Evolutionary conservation across 1,140 invertebrate species (phyloP).

Genomic region (Alviniconcha marisindica): DNA sequence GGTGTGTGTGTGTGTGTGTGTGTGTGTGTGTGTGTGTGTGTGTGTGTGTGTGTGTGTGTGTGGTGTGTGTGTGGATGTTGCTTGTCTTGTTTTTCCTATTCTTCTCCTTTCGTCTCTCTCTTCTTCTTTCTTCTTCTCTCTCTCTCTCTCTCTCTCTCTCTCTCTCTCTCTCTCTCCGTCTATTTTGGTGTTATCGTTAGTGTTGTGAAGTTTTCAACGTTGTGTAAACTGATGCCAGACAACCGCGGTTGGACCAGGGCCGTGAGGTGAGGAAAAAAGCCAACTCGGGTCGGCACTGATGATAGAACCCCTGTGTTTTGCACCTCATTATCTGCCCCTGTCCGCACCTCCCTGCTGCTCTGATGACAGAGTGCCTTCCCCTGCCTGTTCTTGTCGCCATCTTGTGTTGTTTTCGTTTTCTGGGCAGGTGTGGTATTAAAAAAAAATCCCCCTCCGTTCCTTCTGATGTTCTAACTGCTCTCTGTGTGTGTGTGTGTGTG

Average conservation of each 20-base stretch:
- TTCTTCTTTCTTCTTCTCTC: too few species aligned
- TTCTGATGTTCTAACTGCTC: too few species aligned
- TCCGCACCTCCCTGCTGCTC: constrained; percentile 12
- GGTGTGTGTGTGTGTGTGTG: not conserved
- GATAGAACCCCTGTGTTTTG: not conserved
- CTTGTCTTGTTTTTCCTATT: too few species aligned
- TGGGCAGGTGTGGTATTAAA: too few species aligned
- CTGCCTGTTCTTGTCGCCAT: not conserved
- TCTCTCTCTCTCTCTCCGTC: not conserved
- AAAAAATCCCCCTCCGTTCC: too few species aligned
- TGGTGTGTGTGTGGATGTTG: too few species aligned
- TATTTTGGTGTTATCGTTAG: constrained; percentile 7
- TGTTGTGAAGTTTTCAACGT: not conserved
- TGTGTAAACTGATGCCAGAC: not conserved
- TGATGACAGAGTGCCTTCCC: not conserved
- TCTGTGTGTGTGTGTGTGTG: too few species aligned
- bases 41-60: too few species aligned
- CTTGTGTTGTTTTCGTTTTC: too few species aligned
- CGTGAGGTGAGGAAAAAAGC: too few species aligned
- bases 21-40: too few species aligned
- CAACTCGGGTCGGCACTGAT: not conserved
- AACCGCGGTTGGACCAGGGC: not conserved
- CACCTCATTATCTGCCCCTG: constrained; percentile 12
- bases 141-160: not conserved
- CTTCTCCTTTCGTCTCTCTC: too few species aligned